A percentile compares a stretch with the other conserved stretches of the same genome.
phyloP scores from a whole-genome alignment of 2,888 invertebrate genomes.

The Caenorhabditis uteleia region DNA sequence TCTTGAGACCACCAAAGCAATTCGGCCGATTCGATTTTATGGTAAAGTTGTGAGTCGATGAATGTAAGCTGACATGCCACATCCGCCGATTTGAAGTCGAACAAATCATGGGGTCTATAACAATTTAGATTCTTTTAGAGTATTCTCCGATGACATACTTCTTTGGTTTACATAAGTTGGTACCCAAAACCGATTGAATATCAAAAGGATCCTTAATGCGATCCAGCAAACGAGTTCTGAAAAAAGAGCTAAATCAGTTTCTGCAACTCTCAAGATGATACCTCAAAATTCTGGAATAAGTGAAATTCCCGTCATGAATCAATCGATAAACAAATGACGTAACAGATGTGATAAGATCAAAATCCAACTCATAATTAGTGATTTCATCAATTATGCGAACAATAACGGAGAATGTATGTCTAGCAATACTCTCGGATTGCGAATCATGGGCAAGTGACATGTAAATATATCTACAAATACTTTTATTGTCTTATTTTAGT shows the following conservation, averaged over 20 bases:
- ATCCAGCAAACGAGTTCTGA: slow-evolving; percentile 54
- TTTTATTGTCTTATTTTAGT: background rate
- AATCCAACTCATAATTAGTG: slow-evolving; percentile 55
- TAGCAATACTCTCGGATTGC: slow-evolving; percentile 78
- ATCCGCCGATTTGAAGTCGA: slow-evolving; percentile 85
- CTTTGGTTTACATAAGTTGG: slow-evolving; percentile 34
- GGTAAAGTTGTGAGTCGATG: slow-evolving; percentile 90
- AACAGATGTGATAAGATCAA: slow-evolving; percentile 71
- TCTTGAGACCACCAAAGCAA: slow-evolving; percentile 95
- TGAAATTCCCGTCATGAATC: slow-evolving; percentile 87
- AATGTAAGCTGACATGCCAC: slow-evolving; percentile 98
- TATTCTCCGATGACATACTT: slow-evolving; percentile 10
- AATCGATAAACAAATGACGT: slow-evolving; percentile 93
- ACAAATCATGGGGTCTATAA: slow-evolving; percentile 48
- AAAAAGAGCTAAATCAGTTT: too few species aligned
- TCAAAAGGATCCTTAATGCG: slow-evolving; percentile 43
- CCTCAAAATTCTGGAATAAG: slow-evolving; percentile 77
- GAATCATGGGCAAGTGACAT: slow-evolving; percentile 48
- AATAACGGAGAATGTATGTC: slow-evolving; percentile 88
- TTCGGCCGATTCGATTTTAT: slow-evolving; percentile 93
- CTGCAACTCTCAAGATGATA: slow-evolving; percentile 2
- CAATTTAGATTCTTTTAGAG: background rate
- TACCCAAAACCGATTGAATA: slow-evolving; percentile 24
- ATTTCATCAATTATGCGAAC: slow-evolving; percentile 93
- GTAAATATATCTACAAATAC: slow-evolving; percentile 56